phyloP scores from a whole-genome alignment of 2,888 invertebrate species.

The Stenolophus ochropezus region DNA sequence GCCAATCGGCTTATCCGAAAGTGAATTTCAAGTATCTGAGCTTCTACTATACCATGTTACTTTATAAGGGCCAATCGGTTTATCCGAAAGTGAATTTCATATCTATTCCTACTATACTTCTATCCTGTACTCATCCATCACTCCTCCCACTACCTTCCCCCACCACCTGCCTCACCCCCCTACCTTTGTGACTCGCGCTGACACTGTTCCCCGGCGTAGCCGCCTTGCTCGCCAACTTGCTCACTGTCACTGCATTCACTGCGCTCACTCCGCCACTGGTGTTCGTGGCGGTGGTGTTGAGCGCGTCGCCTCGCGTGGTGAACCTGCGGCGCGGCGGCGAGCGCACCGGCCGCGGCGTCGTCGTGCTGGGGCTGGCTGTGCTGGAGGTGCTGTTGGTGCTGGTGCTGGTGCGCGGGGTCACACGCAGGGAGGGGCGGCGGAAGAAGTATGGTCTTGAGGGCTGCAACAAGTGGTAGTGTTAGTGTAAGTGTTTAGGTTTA shows the following conservation, averaged over 20 bases:
- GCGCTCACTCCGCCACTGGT: neutral
- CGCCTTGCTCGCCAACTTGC: neutral
- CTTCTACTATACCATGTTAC: too few relatives aligned
- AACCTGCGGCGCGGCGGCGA: constrained; percentile 66
- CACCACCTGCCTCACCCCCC: neutral
- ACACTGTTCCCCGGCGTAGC: neutral
- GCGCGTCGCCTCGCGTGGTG: constrained; percentile 70
- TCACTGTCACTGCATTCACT: neutral
- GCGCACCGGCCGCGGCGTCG: neutral
- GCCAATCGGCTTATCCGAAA: too few relatives aligned
- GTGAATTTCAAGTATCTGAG: too few relatives aligned
- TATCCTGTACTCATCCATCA: neutral
- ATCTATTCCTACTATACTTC: neutral
- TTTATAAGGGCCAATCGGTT: too few relatives aligned
- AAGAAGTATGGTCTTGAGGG: constrained; percentile 46
- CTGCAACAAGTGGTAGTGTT: neutral
- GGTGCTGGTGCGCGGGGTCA: constrained; percentile 10
- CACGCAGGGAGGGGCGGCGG: constrained; percentile 31
- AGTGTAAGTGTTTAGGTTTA: neutral
- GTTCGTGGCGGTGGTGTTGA: constrained; percentile 58
- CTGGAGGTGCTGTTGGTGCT: neutral
- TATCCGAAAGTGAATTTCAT: too few relatives aligned
- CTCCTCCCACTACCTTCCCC: neutral
- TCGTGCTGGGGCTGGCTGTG: neutral
- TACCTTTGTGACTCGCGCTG: neutral